Base-by-base conservation (phyloP, 2,113 vertebrate species). In the Chauna torquata region DNA sequence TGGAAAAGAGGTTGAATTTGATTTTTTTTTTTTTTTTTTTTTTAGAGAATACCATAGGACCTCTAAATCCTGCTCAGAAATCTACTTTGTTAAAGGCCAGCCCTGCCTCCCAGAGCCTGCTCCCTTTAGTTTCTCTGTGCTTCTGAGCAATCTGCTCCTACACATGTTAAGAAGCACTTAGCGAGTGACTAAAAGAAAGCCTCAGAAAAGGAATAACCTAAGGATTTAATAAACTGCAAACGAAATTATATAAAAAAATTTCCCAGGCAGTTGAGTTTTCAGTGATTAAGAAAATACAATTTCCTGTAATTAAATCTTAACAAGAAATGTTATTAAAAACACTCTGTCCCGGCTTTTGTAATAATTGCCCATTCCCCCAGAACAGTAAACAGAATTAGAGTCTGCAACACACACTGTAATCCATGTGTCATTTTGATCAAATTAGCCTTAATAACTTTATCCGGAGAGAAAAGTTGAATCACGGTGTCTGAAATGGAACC, bases 301-400 rank as follows among this genome's bases (percentile, higher is more conserved):
- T 98, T 98, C 97, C 98, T 98, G 95, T 98, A 98, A 98, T 98
- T 98, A 98, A 98, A 98, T 98, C 98, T 98, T 98, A 98, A 98
- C 98, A 98, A 98, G 98, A 98, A 98, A 98, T 98, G 97, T 98
- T 98, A 98, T 98, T 98, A 98, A 98, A 98, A 98, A 98, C 98
- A 98, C 98, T 98, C 98, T 98, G 97, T 98, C 98, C 98, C 65
- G 5, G 97, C 97, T 98, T 98, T 98, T 97, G 97, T 98, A 98
- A 98, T 98, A 98, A 98, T 98, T 98, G 97, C 97, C 95, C 96
- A 96, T 97, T 98, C 98, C 97, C 97, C 86, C 93, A 98, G 98
- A 98, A 98, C 98, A 96, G 98, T 98, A 98, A 98, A 98, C 98
- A 98, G 98, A 98, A 98, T 98, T 98, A 98, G 95, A 98, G 97